A percentile compares a stretch with the other conserved stretches of the same genome.
phyloP scores from a whole-genome alignment of 2,888 invertebrate genomes.

The Mythimna pallens region DNA sequence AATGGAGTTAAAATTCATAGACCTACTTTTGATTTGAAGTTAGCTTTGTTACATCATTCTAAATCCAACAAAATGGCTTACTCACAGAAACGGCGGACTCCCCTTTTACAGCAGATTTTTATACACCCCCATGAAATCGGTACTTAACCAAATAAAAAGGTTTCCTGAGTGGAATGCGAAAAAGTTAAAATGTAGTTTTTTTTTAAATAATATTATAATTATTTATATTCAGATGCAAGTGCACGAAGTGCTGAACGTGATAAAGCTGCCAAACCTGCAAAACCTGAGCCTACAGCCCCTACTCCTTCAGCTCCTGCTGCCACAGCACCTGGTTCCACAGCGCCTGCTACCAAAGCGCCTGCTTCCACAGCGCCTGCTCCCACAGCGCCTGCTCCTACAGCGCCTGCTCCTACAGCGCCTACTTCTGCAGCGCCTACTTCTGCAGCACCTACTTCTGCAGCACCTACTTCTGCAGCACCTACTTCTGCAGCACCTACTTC shows the following conservation, averaged over 20 bases:
- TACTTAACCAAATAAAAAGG: background rate
- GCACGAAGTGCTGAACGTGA: background rate
- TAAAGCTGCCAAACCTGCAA: no score
- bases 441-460: constrained; percentile 19
- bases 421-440: constrained; percentile 20
- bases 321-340: no score
- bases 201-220: background rate
- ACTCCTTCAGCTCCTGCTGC: background rate
- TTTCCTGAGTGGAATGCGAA: background rate
- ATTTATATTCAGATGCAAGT: constrained; percentile 6
- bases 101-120: no score
- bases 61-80: background rate
- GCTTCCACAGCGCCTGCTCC: background rate
- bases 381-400: background rate
- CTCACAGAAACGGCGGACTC: background rate
- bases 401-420: background rate
- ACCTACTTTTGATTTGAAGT: background rate
- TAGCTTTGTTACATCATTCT: no score
- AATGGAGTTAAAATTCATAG: background rate
- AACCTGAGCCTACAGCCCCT: background rate
- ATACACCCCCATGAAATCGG: background rate
- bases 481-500: constrained; percentile 19
- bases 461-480: constrained; percentile 47
- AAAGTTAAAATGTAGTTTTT: no score
- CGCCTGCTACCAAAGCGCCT: no score